These are phyloP conservation scores for Paracanthobrama guichenoti DNA, from an alignment of 2,113 vertebrate species.

Conservation along the genomic window DNA sequence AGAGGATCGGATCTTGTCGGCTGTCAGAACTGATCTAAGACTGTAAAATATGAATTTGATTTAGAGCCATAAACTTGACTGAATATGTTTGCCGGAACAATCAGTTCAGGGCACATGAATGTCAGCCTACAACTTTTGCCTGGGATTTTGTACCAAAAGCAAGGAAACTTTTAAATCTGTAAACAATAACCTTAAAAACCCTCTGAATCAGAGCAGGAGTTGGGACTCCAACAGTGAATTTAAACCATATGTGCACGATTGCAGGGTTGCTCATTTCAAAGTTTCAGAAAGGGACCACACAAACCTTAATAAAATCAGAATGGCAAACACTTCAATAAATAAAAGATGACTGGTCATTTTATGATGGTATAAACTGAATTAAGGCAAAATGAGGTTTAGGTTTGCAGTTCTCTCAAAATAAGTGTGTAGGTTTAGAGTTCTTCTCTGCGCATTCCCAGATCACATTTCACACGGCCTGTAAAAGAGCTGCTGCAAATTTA, in stretches of 20 bases:
- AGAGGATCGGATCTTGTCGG: neutral
- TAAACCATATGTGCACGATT: slow-evolving; percentile 22
- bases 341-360: slow-evolving; percentile 35
- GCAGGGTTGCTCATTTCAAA: neutral
- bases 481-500: neutral
- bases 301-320: slow-evolving; percentile 20
- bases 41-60: neutral
- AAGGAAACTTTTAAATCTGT: neutral
- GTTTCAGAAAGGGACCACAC: slow-evolving; percentile 19
- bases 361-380: slow-evolving; percentile 42
- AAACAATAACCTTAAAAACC: slow-evolving; percentile 4
- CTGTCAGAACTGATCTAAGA: slow-evolving; percentile 3
- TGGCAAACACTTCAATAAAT: slow-evolving; percentile 44
- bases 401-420: slow-evolving; percentile 50
- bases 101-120: neutral
- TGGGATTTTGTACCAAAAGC: neutral
- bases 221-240: slow-evolving; percentile 16
- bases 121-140: slow-evolving; percentile 1
- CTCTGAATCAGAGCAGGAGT: neutral
- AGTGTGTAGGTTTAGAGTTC: neutral
- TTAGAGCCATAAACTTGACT: neutral
- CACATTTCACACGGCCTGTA: slow-evolving; percentile 43
- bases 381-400: slow-evolving; percentile 48
- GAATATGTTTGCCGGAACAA: neutral
- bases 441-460: slow-evolving; percentile 29